Evolutionary conservation across 2,797 vertebrate species (phyloP).

Genomic region (Pempheris klunzingeri): DNA sequence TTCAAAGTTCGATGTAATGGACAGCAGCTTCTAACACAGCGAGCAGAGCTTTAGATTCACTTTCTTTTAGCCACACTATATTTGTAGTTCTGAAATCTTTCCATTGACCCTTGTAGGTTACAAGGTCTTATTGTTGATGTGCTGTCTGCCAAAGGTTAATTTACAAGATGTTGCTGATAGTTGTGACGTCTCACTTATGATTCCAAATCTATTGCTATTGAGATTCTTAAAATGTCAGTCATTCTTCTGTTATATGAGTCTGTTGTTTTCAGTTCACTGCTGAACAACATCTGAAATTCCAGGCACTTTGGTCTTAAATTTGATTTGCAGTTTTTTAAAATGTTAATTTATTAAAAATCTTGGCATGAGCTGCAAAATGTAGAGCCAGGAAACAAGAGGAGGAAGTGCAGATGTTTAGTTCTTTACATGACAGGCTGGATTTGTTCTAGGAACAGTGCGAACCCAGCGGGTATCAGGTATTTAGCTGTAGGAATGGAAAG

Average conservation of each 20-base stretch:
- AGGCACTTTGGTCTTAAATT: neutral
- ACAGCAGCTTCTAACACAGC: neutral
- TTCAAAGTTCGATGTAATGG: neutral
- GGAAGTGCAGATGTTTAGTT: neutral
- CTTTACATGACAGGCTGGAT: neutral
- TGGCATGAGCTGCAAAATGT: neutral
- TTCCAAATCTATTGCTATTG: slow-evolving; percentile 14
- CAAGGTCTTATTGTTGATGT: slow-evolving; percentile 22
- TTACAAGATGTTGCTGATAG: slow-evolving; percentile 27
- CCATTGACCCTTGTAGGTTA: neutral
- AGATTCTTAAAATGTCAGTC: slow-evolving; percentile 24
- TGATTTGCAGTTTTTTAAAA: neutral
- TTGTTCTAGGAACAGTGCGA: neutral
- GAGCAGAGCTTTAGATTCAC: slow-evolving; percentile 5
- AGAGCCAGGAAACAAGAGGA: neutral
- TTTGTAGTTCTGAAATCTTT: slow-evolving; percentile 22
- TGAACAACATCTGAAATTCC: neutral
- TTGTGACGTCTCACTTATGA: slow-evolving; percentile 47
- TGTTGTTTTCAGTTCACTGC: neutral
- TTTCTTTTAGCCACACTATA: neutral
- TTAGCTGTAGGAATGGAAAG: neutral
- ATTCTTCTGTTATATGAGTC: slow-evolving; percentile 12
- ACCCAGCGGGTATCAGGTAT: too few relatives aligned
- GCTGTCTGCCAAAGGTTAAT: slow-evolving; percentile 70
- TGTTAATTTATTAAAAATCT: neutral